phyloP scores from a whole-genome alignment of 2,113 vertebrate genomes.

The Columba janthina region DNA sequence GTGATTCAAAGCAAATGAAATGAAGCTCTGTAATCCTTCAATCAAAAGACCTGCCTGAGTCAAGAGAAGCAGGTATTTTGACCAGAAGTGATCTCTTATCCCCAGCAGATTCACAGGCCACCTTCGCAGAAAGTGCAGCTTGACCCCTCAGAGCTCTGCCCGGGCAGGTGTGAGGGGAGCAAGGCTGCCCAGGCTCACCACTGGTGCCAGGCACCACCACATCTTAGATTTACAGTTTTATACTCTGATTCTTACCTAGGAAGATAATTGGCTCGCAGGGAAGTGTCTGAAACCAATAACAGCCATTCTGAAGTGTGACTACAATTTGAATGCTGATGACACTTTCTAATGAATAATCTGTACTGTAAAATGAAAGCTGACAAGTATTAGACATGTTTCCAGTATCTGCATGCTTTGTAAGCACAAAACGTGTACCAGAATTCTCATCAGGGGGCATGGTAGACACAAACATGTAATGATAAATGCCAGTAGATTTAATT shows the following conservation, averaged over 20 bases:
- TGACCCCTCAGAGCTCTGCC: not conserved
- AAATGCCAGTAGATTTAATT: not conserved
- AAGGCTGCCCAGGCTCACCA: not conserved
- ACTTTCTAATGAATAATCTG: not conserved
- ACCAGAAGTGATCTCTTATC: not conserved
- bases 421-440: not conserved
- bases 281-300: not conserved
- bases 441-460: not conserved
- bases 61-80: not conserved
- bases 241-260: not conserved
- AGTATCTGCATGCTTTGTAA: not conserved
- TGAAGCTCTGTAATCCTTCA: not conserved
- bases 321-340: not conserved
- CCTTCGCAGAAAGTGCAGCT: not conserved
- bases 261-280: not conserved
- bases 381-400: not conserved
- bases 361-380: not conserved
- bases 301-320: not conserved
- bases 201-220: slow-evolving; percentile 42
- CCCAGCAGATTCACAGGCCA: not conserved
- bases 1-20: not conserved
- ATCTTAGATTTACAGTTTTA: not conserved
- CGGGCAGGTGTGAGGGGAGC: not conserved
- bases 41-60: not conserved
- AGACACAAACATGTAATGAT: not conserved